Conservation (phyloP, 35 echinoderm and acorn worm genomes). For the Stichopus chloronotus region DNA sequence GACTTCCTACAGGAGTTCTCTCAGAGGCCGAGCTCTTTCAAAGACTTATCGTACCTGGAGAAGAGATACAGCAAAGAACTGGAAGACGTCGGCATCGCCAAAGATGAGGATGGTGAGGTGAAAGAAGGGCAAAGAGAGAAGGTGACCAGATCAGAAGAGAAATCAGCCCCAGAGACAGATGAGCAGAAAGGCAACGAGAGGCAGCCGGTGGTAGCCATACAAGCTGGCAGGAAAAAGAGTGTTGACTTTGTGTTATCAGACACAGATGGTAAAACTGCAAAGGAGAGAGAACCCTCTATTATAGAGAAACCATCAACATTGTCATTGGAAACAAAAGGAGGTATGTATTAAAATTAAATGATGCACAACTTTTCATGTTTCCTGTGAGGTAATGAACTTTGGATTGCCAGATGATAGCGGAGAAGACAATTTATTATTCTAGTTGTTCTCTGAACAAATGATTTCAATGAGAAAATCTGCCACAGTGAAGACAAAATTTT, state of each 20-base stretch:
- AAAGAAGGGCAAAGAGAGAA: background rate
- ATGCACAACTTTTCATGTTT: background rate
- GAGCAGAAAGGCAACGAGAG: background rate
- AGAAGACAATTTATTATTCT: background rate
- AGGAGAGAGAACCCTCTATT: background rate
- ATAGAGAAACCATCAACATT: conserved; percentile 12
- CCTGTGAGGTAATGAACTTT: background rate
- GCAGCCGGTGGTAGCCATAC: conserved; percentile 1
- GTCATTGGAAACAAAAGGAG: conserved; percentile 12
- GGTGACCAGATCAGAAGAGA: background rate
- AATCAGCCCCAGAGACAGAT: background rate
- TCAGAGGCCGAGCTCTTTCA: conserved; percentile 81
- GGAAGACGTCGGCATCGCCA: background rate
- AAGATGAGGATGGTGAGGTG: background rate
- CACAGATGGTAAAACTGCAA: background rate
- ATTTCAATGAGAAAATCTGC: no score
- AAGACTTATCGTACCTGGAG: conserved; percentile 70
- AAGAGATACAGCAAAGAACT: conserved; percentile 56
- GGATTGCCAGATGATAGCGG: background rate
- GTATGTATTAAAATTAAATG: background rate
- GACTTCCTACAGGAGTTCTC: conserved; percentile 53
- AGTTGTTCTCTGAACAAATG: background rate
- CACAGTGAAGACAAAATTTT: no score
- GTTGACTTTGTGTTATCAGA: conserved; percentile 24
- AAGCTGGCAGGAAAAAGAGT: conserved; percentile 45